phyloP scores from a whole-genome alignment of 1,140 invertebrate genomes.

The Parasteatoda tepidariorum region DNA sequence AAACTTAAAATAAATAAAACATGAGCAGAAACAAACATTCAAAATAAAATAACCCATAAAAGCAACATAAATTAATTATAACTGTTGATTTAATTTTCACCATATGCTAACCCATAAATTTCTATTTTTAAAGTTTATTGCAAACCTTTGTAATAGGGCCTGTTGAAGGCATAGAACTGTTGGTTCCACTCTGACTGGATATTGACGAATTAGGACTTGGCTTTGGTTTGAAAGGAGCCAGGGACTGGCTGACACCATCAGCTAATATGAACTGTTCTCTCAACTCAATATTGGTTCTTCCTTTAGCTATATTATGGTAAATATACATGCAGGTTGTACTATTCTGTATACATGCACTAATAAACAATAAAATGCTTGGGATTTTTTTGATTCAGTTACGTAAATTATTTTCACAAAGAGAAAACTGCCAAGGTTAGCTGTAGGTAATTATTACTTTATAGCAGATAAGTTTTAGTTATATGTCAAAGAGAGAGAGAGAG shows the following conservation, averaged over 20 bases:
- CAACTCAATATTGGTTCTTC: constrained; percentile 98
- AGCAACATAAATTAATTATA: no score
- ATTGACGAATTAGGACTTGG: constrained; percentile 60
- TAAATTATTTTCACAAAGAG: neutral
- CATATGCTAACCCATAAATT: constrained; percentile 1
- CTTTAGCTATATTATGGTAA: constrained; percentile 81
- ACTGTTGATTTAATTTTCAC: no score
- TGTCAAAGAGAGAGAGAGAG: neutral
- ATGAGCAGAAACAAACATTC: no score
- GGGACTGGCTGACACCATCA: constrained; percentile 95
- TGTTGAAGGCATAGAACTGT: constrained; percentile 48
- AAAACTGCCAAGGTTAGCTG: neutral
- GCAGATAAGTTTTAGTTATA: neutral
- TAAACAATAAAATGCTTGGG: neutral
- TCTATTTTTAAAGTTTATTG: neutral
- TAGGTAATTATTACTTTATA: neutral
- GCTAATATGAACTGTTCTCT: constrained; percentile 98
- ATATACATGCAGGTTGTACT: constrained; percentile 51
- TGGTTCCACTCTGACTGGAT: constrained; percentile 54
- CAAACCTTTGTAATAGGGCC: constrained; percentile 64
- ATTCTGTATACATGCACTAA: constrained; percentile 36
- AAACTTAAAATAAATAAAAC: no score
- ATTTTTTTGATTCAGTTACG: neutral
- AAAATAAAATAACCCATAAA: no score
- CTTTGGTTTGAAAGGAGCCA: constrained; percentile 86